Evolutionary conservation across 1,140 invertebrate genomes (phyloP), one percentile per base, ranked within the genome.

Genomic region (Zaprionus nigranus): DNA sequence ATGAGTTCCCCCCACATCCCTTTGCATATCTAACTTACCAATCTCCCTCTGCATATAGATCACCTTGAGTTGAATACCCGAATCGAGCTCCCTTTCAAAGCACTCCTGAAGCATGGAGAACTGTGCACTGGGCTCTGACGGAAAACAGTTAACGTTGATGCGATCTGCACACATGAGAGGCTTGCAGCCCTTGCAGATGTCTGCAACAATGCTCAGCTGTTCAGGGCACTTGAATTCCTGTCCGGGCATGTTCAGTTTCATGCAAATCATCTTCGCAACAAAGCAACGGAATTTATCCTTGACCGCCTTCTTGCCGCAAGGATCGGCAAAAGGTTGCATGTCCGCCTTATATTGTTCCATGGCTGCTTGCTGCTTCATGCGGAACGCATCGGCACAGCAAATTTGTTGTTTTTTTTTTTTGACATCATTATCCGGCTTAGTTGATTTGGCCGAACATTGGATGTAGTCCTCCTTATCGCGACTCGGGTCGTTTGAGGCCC

Each of bases 171-270:
- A 56, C 20, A 87, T 36, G 1, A 43, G 0, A 0, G 73, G 57
- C 40, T 83, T 81, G 62, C 81, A 82, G 0, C 71, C 74, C 5
- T 54, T 56, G 26, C 84, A 88, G 3, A 87, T 57, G 5, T 49
- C 56, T 1, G 61, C 71, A 2, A 11, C 63, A 0, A 87, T 61
- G 2, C 43, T 11, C 3, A 88, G 58, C 9, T 24, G 5, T 0
- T 72, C 68, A 1, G 6, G 67, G n/a, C 61, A 62, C 26, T 78
- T 74, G 15, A 87, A 87, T 1, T 81, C 74, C 12, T 70, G 46
- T 3, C 84, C 84, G 5, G 84, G 84, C 84, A 87, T 78, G 12
- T 88, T 46, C 12, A 87, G 65, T 22, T 69, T 81, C 40, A 60
- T 68, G 38, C 63, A 80, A n/a, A 83, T 70, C 60, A 87, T 67